Base-by-base conservation (phyloP, 2,797 vertebrate genomes). In the Gouania willdenowi region DNA sequence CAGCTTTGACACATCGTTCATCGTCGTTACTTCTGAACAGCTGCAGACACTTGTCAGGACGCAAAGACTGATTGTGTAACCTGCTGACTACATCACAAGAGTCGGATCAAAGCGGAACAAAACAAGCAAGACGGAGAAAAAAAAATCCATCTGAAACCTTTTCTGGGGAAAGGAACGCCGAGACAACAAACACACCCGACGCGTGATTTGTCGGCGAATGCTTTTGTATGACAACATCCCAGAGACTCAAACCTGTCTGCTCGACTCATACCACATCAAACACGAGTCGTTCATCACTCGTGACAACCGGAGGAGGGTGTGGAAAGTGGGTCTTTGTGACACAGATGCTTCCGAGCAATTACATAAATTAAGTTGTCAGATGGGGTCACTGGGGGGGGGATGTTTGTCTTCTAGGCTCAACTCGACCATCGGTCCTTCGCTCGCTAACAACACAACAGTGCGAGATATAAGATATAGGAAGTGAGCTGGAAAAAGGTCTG, bases 281-380 rank as follows among this genome's bases (percentile, higher is more conserved):
- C 60, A 55, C 11, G 26, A 80, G 68, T 66, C 64, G 36, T 73
- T 75, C 62, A 62, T 64, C 51, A 69, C 40, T 25, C 61, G n/a
- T 78, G 75, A 83, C 77, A 75, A 53, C 66, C 40, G 44, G 46
- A 52, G 48, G 52, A 45, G 75, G 62, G 22, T 41, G 51, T 49
- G 32, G 55, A 50, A 63, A 80, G 62, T 81, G 73, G 13, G 33
- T 70, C 64, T 73, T 68, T 77, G 59, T 55, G 56, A 66, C 46
- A 59, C 77, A 86, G 67, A 79, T 72, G 75, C 73, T 82, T 81
- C 69, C 24, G 27, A 73, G 68, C 75, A 84, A 86, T 86, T 84
- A 77, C 46, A 84, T 72, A 76, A 83, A 86, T 85, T 66, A 87
- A 75, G 70, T 74, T 85, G 85, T 86, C 84, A 86, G 80, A 81